These are phyloP conservation scores for Zalophus californianus DNA, from an alignment of 2,797 vertebrate species.

Conservation along the genomic window DNA sequence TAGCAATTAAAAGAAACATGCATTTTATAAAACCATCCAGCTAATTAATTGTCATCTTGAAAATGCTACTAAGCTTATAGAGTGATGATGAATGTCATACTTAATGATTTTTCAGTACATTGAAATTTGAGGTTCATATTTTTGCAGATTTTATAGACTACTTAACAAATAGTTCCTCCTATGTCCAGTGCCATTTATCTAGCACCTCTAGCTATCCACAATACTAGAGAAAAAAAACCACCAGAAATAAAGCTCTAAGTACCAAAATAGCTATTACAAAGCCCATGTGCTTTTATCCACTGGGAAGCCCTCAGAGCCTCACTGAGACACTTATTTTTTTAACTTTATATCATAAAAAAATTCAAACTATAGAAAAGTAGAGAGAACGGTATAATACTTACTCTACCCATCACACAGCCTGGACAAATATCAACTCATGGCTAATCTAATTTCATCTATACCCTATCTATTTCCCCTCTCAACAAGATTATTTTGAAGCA, in stretches of 20 bases:
- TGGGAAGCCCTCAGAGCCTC: neutral
- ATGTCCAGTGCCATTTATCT: neutral
- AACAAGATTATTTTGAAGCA: neutral
- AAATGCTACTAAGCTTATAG: neutral
- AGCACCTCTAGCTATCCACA: neutral
- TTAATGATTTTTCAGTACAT: neutral
- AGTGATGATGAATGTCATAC: neutral
- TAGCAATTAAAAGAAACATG: slow-evolving; percentile 34
- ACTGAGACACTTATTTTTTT: neutral
- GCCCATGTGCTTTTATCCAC: neutral
- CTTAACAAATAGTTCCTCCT: neutral
- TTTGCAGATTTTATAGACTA: neutral
- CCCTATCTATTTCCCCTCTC: neutral
- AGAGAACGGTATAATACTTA: neutral
- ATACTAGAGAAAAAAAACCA: neutral
- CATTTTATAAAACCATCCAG: neutral
- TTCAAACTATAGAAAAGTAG: neutral
- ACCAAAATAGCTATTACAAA: neutral
- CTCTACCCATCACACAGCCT: neutral
- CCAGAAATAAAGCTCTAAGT: neutral
- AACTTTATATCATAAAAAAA: neutral
- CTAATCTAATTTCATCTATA: neutral
- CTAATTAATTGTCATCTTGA: slow-evolving; percentile 52
- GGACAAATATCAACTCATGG: neutral
- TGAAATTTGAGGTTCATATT: neutral